These are phyloP conservation scores for Pelobates fuscus DNA, from an alignment of 2,113 vertebrate genomes.

Conservation along the genomic window DNA sequence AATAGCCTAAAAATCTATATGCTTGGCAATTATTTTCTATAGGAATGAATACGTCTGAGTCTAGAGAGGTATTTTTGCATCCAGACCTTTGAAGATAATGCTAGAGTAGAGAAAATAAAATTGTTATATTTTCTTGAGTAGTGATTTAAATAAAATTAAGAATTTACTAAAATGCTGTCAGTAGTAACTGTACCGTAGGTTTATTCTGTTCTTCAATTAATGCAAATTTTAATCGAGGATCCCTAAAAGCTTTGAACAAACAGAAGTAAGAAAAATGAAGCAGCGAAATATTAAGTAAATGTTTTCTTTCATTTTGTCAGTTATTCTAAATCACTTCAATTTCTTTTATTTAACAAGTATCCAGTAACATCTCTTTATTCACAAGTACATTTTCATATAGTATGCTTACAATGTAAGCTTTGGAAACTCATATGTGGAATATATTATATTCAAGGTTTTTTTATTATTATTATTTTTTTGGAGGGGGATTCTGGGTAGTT, in stretches of 20 bases:
- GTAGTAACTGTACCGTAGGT: conserved; percentile 11
- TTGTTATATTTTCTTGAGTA: neutral
- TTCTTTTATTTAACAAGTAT: conserved; percentile 21
- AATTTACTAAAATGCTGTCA: neutral
- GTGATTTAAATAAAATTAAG: neutral
- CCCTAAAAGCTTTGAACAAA: conserved; percentile 45
- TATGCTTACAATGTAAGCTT: conserved; percentile 1
- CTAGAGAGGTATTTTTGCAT: no score
- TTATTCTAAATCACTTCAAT: conserved; percentile 41
- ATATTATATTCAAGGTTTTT: no score
- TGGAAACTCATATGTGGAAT: neutral
- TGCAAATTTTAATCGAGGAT: conserved; percentile 43
- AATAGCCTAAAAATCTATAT: no score
- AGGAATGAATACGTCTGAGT: neutral
- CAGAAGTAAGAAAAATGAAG: conserved; percentile 40
- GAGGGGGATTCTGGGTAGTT: no score
- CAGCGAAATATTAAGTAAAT: conserved; percentile 46
- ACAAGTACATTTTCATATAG: neutral
- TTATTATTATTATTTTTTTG: no score
- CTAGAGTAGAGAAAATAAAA: neutral
- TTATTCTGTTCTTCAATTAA: conserved; percentile 40
- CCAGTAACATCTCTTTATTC: conserved; percentile 4
- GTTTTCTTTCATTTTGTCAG: conserved; percentile 43
- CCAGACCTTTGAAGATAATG: neutral
- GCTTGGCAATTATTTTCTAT: neutral